Conservation (phyloP, 1,140 invertebrate species). For the Drosophila prosaltans region DNA sequence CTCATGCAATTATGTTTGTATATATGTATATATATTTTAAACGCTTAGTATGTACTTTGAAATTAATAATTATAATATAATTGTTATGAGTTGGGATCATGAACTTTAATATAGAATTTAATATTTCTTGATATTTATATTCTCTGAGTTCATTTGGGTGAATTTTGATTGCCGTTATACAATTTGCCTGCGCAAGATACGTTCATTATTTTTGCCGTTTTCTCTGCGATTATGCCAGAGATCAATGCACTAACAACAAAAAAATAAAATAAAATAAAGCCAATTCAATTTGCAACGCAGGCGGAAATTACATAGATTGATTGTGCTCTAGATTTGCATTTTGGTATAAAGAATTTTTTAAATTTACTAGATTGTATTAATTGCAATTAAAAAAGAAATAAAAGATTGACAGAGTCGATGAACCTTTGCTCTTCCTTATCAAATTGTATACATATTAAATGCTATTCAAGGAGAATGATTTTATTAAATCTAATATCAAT, state of each 20-base stretch:
- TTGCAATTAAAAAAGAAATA: background rate
- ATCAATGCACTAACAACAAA: conserved; percentile 14
- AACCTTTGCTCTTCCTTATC: background rate
- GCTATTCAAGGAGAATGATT: background rate
- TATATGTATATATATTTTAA: background rate
- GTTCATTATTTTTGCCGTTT: conserved; percentile 1
- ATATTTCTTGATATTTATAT: conserved; percentile 12
- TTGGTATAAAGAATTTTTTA: background rate
- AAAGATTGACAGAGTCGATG: background rate
- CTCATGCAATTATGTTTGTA: no score
- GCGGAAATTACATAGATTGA: conserved; percentile 3
- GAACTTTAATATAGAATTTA: background rate
- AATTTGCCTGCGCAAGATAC: background rate
- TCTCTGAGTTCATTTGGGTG: conserved; percentile 8
- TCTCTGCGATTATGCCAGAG: conserved; percentile 14
- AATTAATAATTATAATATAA: conserved; percentile 3
- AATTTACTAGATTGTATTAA: background rate
- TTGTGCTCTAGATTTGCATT: background rate
- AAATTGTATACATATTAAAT: background rate
- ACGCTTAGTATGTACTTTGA: background rate
- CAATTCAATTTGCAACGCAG: background rate
- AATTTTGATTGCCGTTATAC: conserved; percentile 11
- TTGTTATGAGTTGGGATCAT: conserved; percentile 21
- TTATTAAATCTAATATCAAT: background rate
- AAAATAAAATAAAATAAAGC: background rate